Percentiles rank a stretch among this genome's conserved stretches.
phyloP scores from a whole-genome alignment of 2,113 vertebrate genomes.

The Hiodon alosoides region DNA sequence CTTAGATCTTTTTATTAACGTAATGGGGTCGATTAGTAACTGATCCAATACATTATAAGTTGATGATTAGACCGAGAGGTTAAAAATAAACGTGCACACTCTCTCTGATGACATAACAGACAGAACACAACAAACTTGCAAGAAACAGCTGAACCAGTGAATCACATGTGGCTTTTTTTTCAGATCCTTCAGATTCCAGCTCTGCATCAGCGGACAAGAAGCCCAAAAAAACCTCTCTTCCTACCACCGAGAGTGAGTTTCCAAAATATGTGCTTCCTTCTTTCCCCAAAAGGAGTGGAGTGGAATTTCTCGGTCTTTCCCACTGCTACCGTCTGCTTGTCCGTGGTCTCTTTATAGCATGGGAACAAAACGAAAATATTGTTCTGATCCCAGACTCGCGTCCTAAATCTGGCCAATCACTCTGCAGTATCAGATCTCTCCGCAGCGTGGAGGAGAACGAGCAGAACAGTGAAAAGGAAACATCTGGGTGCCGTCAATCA shows the following conservation, averaged over 20 bases:
- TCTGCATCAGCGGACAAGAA: conserved; percentile 75
- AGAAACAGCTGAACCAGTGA: neutral
- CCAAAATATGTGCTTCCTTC: conserved; percentile 57
- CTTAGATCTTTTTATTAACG: too few species aligned
- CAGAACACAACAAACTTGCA: neutral
- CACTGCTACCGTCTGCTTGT: conserved; percentile 33
- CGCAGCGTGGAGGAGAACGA: neutral
- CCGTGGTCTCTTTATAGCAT: conserved; percentile 29
- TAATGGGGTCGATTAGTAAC: too few species aligned
- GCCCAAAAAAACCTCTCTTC: conserved; percentile 72
- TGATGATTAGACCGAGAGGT: too few species aligned
- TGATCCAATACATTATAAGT: too few species aligned
- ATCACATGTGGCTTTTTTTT: conserved; percentile 29
- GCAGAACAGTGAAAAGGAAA: neutral
- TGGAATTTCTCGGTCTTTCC: conserved; percentile 29
- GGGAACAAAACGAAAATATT: conserved; percentile 31
- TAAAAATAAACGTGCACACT: too few species aligned
- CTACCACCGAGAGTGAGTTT: conserved; percentile 89
- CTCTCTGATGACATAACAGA: too few species aligned
- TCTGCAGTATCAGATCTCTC: conserved; percentile 8
- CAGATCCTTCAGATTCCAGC: conserved; percentile 69
- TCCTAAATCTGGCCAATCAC: conserved; percentile 11
- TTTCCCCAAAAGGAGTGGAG: conserved; percentile 8
- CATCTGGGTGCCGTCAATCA: conserved; percentile 4
- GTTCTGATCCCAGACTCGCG: conserved; percentile 36